Evolutionary conservation across 1,140 invertebrate species (phyloP).

Genomic region (Aphis craccivora): DNA sequence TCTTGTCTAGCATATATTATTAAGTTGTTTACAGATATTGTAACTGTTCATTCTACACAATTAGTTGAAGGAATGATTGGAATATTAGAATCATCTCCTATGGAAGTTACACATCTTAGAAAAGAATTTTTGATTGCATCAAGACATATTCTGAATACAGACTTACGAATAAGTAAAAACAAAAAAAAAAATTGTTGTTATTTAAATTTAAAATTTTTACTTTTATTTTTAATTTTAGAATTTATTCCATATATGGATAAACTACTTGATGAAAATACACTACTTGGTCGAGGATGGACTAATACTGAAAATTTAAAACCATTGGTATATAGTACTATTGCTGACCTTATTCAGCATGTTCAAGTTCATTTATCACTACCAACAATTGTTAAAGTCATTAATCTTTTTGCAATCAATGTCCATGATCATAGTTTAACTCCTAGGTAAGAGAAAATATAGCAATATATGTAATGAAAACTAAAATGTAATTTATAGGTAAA

Average conservation of each 20-base stretch:
- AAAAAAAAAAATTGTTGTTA: background rate
- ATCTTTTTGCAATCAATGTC: slow-evolving; percentile 94
- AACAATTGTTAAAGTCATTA: slow-evolving; percentile 87
- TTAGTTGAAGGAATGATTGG: slow-evolving; percentile 94
- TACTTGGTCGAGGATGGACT: slow-evolving; percentile 93
- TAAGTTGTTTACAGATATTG: slow-evolving; percentile 87
- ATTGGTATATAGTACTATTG: slow-evolving; percentile 92
- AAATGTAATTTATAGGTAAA: slow-evolving; percentile 17
- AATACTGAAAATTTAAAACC: slow-evolving; percentile 91
- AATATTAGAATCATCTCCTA: slow-evolving; percentile 87
- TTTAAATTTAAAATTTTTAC: background rate
- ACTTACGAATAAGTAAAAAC: slow-evolving; percentile 83
- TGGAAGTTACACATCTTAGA: slow-evolving; percentile 91
- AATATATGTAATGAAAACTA: background rate
- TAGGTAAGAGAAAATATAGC: slow-evolving; percentile 66
- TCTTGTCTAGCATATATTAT: slow-evolving; percentile 97
- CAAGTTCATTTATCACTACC: slow-evolving; percentile 82
- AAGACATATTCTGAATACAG: slow-evolving; percentile 92
- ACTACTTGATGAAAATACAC: slow-evolving; percentile 91
- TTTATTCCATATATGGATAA: slow-evolving; percentile 94
- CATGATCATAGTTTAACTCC: slow-evolving; percentile 94
- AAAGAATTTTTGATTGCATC: slow-evolving; percentile 94
- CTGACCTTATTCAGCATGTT: slow-evolving; percentile 97
- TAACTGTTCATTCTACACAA: slow-evolving; percentile 78
- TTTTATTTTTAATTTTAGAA: slow-evolving; percentile 67